Percentiles rank a stretch among this genome's conserved stretches.
Conservation (phyloP, 2,113 vertebrate species). For the Hypomesus transpacificus region DNA sequence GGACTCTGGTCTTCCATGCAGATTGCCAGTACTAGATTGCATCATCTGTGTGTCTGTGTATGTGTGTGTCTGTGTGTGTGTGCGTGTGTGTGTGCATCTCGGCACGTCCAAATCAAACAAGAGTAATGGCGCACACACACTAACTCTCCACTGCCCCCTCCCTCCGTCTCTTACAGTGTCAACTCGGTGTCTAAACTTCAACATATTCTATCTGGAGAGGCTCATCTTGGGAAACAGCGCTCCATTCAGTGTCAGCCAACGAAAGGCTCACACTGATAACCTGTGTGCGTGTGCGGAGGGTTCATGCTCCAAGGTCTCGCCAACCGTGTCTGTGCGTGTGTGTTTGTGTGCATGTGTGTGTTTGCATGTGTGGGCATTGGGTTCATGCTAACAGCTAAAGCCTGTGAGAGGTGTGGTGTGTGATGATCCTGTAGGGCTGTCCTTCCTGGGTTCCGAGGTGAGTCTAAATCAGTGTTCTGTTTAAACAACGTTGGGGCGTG, state of each 20-base stretch:
- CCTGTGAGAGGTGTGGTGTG: constrained; percentile 1
- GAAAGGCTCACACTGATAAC: too few relatives aligned
- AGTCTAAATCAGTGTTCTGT: not conserved
- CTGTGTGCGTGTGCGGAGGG: too few relatives aligned
- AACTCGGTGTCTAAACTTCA: not conserved
- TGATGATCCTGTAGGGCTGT: constrained; percentile 34
- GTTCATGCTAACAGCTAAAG: not conserved
- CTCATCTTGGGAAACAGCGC: constrained; percentile 16
- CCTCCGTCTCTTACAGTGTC: not conserved
- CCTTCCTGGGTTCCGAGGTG: constrained; percentile 11
- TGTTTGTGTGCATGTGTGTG: constrained; percentile 7
- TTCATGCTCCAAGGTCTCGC: not conserved
- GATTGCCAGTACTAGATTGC: constrained; percentile 21
- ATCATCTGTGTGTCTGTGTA: not conserved
- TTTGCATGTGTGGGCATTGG: constrained; percentile 11
- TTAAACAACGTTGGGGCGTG: not conserved
- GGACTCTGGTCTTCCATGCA: constrained; percentile 17
- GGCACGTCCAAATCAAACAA: constrained; percentile 10
- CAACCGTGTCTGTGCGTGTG: not conserved
- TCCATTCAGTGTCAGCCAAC: not conserved
- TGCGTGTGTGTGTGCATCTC: not conserved
- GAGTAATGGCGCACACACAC: not conserved
- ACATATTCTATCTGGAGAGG: constrained; percentile 16
- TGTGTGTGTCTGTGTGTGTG: not conserved
- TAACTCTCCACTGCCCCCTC: not conserved